Evolutionary conservation across 2,797 vertebrate species (phyloP), one percentile per base, ranked within the genome.

Genomic region (Oreonectes daqikongensis): DNA sequence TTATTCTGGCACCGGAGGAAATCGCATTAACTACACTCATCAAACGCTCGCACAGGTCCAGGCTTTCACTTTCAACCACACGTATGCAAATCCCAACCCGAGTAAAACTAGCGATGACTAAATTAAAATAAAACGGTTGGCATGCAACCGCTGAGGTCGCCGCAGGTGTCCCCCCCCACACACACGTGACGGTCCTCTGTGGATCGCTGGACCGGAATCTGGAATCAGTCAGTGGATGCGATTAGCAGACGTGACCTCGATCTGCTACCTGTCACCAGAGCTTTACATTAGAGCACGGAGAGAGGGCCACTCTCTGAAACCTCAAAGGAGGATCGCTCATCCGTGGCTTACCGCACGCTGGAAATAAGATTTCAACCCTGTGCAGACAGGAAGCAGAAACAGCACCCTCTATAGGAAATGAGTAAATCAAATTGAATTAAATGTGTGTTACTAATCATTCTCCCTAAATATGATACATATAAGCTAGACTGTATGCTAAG

Each of bases 201-300:
- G 76, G 76, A 60, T 72, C 77, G 66, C 70, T 8, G 48, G 50
- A 69, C 57, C 24, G 26, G 71, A 69, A 32, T 68, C 71, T 44
- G 72, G 66, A 64, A 38, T 75, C 50, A 75, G 55, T 55, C 72
- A 69, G 71, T 52, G 50, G 59, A 75, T 71, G 78, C 59, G 69
- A 80, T 64, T 80, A 75, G 66, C 78, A 80, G 78, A 80, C 75
- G 55, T 77, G 75, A 80, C 72, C 72, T 65, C 48, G 40, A 77
- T 80, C 78, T 18, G 48, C 65, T 69, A 65, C 61, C 67, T 75
- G 73, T 80, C 78, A 75, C 71, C 50, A 55, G 67, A 64, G 55
- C 66, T 75, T 65, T 75, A 70, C 57, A 32, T 70, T 70, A 70
- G 52, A 70, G 72, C 28, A 50, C 38, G 4, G 67, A 75, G 78